Conservation (phyloP, 64 coral and sea anemone species). For the Catalaphyllia jardinei region DNA sequence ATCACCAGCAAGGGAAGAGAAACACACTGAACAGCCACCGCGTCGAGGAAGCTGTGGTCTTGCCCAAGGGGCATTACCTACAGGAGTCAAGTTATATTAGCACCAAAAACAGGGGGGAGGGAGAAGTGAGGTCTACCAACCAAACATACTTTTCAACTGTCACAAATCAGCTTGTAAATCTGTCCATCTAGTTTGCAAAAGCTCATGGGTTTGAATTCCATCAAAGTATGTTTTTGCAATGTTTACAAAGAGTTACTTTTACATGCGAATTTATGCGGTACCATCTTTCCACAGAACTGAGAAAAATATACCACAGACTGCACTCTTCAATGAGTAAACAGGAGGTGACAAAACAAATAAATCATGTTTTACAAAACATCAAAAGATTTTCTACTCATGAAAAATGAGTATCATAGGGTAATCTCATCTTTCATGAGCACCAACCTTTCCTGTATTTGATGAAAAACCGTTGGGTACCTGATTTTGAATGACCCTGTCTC, state of each 20-base stretch:
- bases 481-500: slow-evolving; percentile 40
- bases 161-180: background rate
- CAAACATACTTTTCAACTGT: background rate
- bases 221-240: too few relatives aligned
- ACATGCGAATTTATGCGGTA: too few relatives aligned
- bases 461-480: slow-evolving; percentile 25
- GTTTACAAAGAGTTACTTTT: too few relatives aligned
- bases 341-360: background rate
- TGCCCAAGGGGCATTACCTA: slow-evolving; percentile 69
- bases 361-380: too few relatives aligned
- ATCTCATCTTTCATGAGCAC: background rate
- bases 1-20: slow-evolving; percentile 80
- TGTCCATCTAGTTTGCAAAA: too few relatives aligned
- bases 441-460: background rate
- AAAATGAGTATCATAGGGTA: background rate
- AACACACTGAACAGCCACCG: slow-evolving; percentile 30
- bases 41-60: slow-evolving; percentile 28
- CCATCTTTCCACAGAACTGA: too few relatives aligned
- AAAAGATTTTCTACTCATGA: too few relatives aligned
- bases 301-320: too few relatives aligned
- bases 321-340: background rate
- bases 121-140: background rate
- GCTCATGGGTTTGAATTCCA: too few relatives aligned
- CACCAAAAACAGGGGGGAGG: slow-evolving; percentile 41
- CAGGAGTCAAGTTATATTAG: slow-evolving; percentile 40